Conservation (phyloP, 2,113 vertebrate species). For the Panthera uncia region DNA sequence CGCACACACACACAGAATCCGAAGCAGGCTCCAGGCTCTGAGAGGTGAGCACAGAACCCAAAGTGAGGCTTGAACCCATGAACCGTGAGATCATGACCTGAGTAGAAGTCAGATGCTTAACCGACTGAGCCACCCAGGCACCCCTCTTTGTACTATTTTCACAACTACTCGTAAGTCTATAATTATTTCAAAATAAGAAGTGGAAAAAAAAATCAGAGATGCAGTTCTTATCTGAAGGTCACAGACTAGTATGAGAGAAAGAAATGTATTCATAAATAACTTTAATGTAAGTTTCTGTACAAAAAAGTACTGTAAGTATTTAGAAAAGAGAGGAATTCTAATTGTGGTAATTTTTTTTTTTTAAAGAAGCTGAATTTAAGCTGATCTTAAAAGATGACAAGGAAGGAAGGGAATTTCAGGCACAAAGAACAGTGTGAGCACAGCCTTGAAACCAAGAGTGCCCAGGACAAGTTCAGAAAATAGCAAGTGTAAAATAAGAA, state of each 20-base stretch:
- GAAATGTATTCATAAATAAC: constrained; percentile 1
- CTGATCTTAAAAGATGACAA: constrained; percentile 14
- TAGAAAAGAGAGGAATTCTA: background rate
- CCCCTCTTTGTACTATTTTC: background rate
- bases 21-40: too few relatives aligned
- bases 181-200: constrained; percentile 51
- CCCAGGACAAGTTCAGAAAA: background rate
- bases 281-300: background rate
- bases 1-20: too few relatives aligned
- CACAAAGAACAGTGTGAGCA: background rate
- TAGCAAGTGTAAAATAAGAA: background rate
- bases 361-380: background rate
- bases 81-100: too few relatives aligned
- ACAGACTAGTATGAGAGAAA: background rate
- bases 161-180: background rate
- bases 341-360: background rate
- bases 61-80: too few relatives aligned
- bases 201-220: constrained; percentile 20
- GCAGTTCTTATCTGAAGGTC: background rate
- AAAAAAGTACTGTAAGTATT: background rate
- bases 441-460: background rate
- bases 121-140: too few relatives aligned
- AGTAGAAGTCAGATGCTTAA: too few relatives aligned
- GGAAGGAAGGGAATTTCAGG: background rate
- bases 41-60: too few relatives aligned